Evolutionary conservation across 2,113 vertebrate genomes (phyloP), one percentile per base, ranked within the genome.

Genomic region (Vicugna pacos): DNA sequence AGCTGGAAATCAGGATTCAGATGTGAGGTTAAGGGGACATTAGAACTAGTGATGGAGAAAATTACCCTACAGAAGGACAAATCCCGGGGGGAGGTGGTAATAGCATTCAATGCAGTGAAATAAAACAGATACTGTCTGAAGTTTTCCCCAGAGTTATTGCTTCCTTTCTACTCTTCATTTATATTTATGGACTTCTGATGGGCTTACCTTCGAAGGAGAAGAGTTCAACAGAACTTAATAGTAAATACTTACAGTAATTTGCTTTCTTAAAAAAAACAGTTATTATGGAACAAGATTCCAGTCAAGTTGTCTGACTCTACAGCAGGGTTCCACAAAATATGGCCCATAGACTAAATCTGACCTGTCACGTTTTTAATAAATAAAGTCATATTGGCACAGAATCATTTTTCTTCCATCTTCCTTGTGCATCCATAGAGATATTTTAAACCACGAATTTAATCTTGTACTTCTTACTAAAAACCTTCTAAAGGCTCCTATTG

Each of bases 361-460:
- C 16, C 50, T 11, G 2, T 35, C 16, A 50, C 11, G 46, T 84
- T 24, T 83, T 95, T 79, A 50, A 8, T 62, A 56, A 58, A 38
- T 76, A 52, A 96, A 94, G 48, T 90, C 48, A 35, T 32, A 48
- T 1, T 90, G 19, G 38, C 5, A 65, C 7, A 72, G 0, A 52
- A 16, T 48, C 19, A 56, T 26, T 38, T 77, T 64, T 67, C 62
- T 30, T 79, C 9, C 56, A 48, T 80, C 26, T 10, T 75, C 15
- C 28, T 56, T 56, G 46, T 38, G 9, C 38, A 86, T 52, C 54
- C 20, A 72, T 7, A 82, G 46, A 9, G 8, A 65, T 81, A 90
- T 22, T 77, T 96, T 92, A 90, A 89, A 64, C 19, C 62, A 20
- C 6, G 86, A 48, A 91, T 35, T 92, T 69, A 89, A 89, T 65